Evolutionary conservation across 2,888 invertebrate species (phyloP).

Genomic region (Xestia c-nigrum): DNA sequence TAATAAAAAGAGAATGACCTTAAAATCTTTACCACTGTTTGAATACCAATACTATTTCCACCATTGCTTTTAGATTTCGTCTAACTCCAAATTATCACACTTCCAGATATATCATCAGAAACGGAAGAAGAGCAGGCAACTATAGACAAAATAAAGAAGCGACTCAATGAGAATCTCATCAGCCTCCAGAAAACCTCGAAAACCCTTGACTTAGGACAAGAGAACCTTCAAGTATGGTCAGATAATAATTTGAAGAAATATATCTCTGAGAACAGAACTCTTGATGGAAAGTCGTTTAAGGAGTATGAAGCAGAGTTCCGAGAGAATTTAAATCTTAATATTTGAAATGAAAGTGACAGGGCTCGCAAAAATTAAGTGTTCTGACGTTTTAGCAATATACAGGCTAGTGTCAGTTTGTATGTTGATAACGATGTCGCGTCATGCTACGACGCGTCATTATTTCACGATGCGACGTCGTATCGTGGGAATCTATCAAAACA

Average conservation of each 20-base stretch:
- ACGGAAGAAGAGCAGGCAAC: slow-evolving; percentile 73
- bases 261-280: slow-evolving; percentile 75
- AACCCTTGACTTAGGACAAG: slow-evolving; percentile 74
- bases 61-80: neutral
- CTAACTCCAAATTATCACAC: neutral
- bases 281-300: slow-evolving; percentile 78
- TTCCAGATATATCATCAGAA: slow-evolving; percentile 76
- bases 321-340: slow-evolving; percentile 65
- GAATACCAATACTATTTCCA: neutral
- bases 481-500: too few relatives aligned
- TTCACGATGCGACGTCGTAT: too few relatives aligned
- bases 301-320: slow-evolving; percentile 78
- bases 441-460: too few relatives aligned
- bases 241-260: slow-evolving; percentile 74
- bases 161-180: slow-evolving; percentile 76
- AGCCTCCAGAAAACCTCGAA: slow-evolving; percentile 78
- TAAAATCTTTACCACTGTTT: neutral
- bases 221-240: slow-evolving; percentile 80
- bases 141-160: slow-evolving; percentile 82
- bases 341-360: neutral
- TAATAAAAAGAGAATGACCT: neutral
- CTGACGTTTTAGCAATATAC: too few relatives aligned
- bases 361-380: too few relatives aligned
- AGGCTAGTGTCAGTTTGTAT: too few relatives aligned
- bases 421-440: too few relatives aligned